Percentiles rank a stretch among this genome's conserved stretches.
phyloP scores from a whole-genome alignment of 1,140 invertebrate species.

The Uloborus diversus region DNA sequence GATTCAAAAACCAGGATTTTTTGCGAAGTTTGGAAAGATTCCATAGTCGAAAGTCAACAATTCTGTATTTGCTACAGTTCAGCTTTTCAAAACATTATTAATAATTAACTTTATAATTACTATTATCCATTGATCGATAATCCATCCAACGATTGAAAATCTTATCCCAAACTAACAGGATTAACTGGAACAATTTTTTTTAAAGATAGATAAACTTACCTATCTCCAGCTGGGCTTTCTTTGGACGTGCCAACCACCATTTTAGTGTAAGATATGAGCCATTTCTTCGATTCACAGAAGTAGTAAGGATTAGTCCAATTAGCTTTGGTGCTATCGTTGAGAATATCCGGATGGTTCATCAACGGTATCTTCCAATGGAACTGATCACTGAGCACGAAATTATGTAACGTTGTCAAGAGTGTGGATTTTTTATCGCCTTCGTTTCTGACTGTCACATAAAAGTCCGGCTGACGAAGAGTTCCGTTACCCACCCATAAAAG shows the following conservation, averaged over 20 bases:
- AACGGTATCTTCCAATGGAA: constrained; percentile 5
- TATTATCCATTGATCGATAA: too few species aligned
- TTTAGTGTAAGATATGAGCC: constrained; percentile 82
- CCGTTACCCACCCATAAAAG: constrained; percentile 43
- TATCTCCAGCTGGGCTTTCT: background rate
- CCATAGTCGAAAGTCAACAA: too few species aligned
- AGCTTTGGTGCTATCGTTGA: background rate
- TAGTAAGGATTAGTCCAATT: constrained; percentile 81
- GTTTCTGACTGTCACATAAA: constrained; percentile 17
- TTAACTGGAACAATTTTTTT: too few species aligned
- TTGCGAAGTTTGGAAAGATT: too few species aligned
- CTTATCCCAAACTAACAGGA: too few species aligned
- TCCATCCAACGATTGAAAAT: too few species aligned
- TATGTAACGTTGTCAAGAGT: constrained; percentile 4
- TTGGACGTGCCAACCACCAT: constrained; percentile 66
- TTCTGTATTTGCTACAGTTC: too few species aligned
- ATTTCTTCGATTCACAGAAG: constrained; percentile 75
- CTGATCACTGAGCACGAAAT: constrained; percentile 10
- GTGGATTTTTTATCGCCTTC: constrained; percentile 19
- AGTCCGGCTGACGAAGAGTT: constrained; percentile 24
- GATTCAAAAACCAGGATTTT: too few species aligned
- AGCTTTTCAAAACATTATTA: too few species aligned
- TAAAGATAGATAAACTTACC: too few species aligned
- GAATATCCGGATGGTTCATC: constrained; percentile 5
- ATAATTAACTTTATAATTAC: too few species aligned